Conservation (phyloP, 2,888 invertebrate genomes). For the Seira ritae region DNA sequence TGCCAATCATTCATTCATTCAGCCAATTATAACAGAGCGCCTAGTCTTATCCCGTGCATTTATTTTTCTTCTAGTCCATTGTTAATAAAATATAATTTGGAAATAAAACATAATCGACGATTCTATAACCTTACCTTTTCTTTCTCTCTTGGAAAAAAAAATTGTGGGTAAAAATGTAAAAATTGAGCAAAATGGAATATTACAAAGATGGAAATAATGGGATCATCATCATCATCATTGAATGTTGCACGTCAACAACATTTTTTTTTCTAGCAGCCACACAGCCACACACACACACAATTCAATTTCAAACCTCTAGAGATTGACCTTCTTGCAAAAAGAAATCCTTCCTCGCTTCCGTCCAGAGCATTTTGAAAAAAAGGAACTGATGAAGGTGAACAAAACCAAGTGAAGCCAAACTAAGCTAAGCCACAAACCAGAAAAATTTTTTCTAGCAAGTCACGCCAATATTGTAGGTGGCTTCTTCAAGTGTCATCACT, state of each 20-base stretch:
- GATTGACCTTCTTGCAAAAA: conserved; percentile 13
- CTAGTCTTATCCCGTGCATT: too few species aligned
- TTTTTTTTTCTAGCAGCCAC: neutral
- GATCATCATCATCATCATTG: neutral
- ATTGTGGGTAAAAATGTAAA: conserved; percentile 9
- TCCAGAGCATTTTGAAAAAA: neutral
- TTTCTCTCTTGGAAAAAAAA: neutral
- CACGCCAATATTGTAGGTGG: neutral
- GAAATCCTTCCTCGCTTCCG: conserved; percentile 6
- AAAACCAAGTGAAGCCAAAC: neutral
- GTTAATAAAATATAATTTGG: too few species aligned
- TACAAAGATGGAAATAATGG: neutral
- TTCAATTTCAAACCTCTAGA: neutral
- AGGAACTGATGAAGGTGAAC: neutral
- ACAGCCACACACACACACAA: too few species aligned
- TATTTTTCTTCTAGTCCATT: too few species aligned
- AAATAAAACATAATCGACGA: too few species aligned
- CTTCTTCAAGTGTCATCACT: neutral
- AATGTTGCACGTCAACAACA: conserved; percentile 2
- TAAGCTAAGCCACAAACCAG: conserved; percentile 1
- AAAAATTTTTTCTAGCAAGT: neutral
- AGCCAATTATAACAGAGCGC: too few species aligned
- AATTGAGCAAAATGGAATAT: conserved; percentile 7
- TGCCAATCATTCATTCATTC: too few species aligned
- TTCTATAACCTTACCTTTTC: neutral